Percentiles rank a stretch among this genome's conserved stretches.
Conservation (phyloP, 2,888 invertebrate genomes). For the Notocelia uddmanniana region DNA sequence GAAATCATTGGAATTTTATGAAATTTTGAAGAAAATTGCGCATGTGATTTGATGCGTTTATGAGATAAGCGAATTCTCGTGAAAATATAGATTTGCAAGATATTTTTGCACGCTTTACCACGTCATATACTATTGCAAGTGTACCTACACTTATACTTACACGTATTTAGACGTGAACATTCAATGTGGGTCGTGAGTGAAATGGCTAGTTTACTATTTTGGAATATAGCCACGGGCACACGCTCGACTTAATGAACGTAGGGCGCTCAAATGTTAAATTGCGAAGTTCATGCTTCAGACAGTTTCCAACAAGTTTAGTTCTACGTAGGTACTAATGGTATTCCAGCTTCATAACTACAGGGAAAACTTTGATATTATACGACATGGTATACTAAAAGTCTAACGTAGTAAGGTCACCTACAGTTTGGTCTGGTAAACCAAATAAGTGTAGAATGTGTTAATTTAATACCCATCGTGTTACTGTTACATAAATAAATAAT, state of each 20-base stretch:
- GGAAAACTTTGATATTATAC: background rate
- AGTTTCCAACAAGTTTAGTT: slow-evolving; percentile 31
- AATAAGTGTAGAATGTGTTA: no score
- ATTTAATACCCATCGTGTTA: no score
- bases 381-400: background rate
- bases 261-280: slow-evolving; percentile 26
- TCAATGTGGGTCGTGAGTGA: background rate
- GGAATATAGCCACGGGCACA: background rate
- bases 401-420: background rate
- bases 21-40: no score
- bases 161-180: background rate
- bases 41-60: no score
- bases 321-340: slow-evolving; percentile 4
- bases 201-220: background rate
- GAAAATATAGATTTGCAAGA: no score
- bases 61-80: no score
- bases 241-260: slow-evolving; percentile 9
- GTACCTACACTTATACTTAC: background rate
- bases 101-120: no score
- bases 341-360: background rate
- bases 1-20: no score
- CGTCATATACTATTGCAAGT: no score
- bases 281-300: slow-evolving; percentile 23
- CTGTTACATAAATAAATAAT: no score
- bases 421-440: background rate